phyloP scores from a whole-genome alignment of 2,113 vertebrate genomes.

The Syngnathus scovelli region DNA sequence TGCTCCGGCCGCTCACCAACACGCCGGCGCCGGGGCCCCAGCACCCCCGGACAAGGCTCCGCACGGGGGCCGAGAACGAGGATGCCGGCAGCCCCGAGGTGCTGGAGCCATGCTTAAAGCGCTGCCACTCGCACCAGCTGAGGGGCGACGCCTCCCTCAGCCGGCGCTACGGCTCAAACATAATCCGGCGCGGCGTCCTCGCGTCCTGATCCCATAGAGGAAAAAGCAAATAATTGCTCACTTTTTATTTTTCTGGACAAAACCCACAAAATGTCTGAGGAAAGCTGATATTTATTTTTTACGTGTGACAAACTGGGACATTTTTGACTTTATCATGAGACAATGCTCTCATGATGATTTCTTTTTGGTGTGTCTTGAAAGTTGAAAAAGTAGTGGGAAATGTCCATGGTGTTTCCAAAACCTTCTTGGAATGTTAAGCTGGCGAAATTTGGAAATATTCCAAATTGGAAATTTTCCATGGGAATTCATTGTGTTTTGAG shows the following conservation, averaged over 20 bases:
- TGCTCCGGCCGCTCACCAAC: slow-evolving; percentile 50
- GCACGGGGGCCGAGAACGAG: slow-evolving; percentile 73
- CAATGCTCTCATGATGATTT: slow-evolving; percentile 25
- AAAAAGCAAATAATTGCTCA: background rate
- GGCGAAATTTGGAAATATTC: background rate
- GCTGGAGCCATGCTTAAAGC: slow-evolving; percentile 70
- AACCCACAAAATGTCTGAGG: slow-evolving; percentile 39
- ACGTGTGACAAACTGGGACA: slow-evolving; percentile 63
- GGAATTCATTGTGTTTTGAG: background rate
- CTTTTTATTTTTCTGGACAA: slow-evolving; percentile 51
- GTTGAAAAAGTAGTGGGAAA: slow-evolving; percentile 44
- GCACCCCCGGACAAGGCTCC: slow-evolving; percentile 69
- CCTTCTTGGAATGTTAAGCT: background rate
- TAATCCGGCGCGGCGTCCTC: slow-evolving; percentile 87
- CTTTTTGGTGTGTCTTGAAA: slow-evolving; percentile 21
- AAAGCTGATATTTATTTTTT: slow-evolving; percentile 71
- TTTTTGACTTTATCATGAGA: slow-evolving; percentile 48
- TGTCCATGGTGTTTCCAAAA: background rate
- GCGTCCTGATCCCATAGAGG: slow-evolving; percentile 78
- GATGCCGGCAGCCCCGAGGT: slow-evolving; percentile 53
- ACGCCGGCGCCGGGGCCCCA: slow-evolving; percentile 28
- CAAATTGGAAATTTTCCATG: background rate
- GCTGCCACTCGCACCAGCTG: slow-evolving; percentile 80
- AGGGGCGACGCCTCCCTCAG: slow-evolving; percentile 71
- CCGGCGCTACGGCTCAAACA: slow-evolving; percentile 79